These are phyloP conservation scores for Oceanodroma leucorhoa DNA, from an alignment of 2,797 vertebrate species.

Conservation along the genomic window DNA sequence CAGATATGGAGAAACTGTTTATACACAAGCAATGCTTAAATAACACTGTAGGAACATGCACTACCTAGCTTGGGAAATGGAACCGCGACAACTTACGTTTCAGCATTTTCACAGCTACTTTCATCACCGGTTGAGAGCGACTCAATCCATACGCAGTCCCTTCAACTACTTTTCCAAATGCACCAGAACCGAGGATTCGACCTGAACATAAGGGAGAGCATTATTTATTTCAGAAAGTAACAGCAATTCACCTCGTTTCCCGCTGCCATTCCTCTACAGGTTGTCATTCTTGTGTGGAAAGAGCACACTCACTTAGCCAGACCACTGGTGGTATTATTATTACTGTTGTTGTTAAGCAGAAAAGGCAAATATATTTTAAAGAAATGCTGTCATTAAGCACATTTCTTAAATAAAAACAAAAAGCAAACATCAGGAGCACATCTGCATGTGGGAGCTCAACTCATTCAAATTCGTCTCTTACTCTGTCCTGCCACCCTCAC, in stretches of 20 bases:
- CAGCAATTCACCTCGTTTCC: background rate
- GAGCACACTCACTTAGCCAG: background rate
- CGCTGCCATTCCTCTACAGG: background rate
- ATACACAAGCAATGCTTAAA: background rate
- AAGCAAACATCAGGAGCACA: background rate
- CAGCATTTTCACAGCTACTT: constrained; percentile 98
- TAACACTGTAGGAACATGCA: background rate
- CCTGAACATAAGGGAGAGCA: constrained; percentile 72
- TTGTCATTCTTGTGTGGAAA: background rate
- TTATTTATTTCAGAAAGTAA: background rate
- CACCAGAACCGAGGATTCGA: constrained; percentile 94
- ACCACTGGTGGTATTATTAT: background rate
- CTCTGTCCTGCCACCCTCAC: background rate
- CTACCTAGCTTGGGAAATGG: background rate
- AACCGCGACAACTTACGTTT: constrained; percentile 86
- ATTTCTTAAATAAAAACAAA: background rate
- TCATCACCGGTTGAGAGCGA: constrained; percentile 96
- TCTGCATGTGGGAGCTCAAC: background rate
- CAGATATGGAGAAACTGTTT: background rate
- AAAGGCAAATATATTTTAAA: constrained; percentile 21
- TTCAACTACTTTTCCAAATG: constrained; percentile 97
- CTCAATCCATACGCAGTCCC: constrained; percentile 95
- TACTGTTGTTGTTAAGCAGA: background rate
- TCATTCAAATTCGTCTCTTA: background rate
- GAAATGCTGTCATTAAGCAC: constrained; percentile 19